phyloP scores from a whole-genome alignment of 2,888 invertebrate genomes.

The Lydus trimaculatus region DNA sequence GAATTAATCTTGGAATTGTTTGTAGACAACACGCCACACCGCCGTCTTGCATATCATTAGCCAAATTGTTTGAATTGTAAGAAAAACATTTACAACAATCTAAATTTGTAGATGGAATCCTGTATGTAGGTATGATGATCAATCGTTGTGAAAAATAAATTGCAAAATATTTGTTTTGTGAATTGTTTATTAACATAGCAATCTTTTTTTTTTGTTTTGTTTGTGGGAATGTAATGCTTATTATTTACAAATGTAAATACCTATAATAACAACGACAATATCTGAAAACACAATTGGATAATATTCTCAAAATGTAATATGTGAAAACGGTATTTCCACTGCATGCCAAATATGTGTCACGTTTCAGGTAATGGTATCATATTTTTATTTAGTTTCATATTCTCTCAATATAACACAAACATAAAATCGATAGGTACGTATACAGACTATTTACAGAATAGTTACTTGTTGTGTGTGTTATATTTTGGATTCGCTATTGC shows the following conservation, averaged over 20 bases:
- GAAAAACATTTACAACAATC: background rate
- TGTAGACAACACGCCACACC: constrained; percentile 34
- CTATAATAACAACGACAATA: background rate
- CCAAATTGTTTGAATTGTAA: background rate
- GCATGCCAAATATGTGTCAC: background rate
- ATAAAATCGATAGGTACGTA: background rate
- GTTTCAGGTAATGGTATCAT: background rate
- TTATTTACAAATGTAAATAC: background rate
- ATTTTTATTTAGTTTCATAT: background rate
- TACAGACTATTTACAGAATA: background rate
- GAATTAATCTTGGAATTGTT: constrained; percentile 36
- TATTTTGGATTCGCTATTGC: constrained; percentile 22
- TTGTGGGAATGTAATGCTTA: no score
- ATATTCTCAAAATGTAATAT: background rate
- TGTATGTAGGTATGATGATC: no score
- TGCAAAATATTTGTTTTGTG: no score
- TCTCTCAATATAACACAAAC: background rate
- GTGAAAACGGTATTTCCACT: background rate
- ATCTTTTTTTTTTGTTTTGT: no score
- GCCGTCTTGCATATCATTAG: constrained; percentile 36
- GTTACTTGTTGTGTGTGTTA: background rate
- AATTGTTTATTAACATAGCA: no score
- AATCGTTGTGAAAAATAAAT: no score
- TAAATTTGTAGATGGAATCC: background rate
- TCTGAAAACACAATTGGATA: background rate